phyloP scores from a whole-genome alignment of 1,140 invertebrate genomes.

The Meteorus sp. region DNA sequence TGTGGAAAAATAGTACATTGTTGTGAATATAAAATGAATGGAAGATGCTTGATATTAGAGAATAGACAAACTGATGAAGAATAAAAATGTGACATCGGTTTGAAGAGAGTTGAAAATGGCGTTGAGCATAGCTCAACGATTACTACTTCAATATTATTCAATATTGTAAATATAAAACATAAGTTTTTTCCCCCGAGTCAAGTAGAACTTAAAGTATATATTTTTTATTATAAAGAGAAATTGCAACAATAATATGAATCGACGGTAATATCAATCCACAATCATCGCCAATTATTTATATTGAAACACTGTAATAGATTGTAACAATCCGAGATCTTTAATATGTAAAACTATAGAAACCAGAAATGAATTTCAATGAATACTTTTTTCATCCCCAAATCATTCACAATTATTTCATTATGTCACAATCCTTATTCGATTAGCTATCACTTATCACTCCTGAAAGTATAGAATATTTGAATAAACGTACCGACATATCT shows the following conservation, averaged over 20 bases:
- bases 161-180: conserved; percentile 36
- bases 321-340: conserved; percentile 44
- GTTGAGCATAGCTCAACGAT: background rate
- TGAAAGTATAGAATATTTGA: too few relatives aligned
- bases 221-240: conserved; percentile 47
- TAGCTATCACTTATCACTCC: too few relatives aligned
- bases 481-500: too few relatives aligned
- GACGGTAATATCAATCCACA: conserved; percentile 29
- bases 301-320: conserved; percentile 39
- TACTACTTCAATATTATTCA: conserved; percentile 18
- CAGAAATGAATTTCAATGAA: background rate
- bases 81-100: background rate
- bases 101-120: too few relatives aligned
- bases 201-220: conserved; percentile 29
- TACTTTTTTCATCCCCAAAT: background rate
- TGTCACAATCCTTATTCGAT: too few relatives aligned
- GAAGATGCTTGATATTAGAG: too few relatives aligned
- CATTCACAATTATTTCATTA: background rate
- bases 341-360: conserved; percentile 36
- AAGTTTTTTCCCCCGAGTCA: background rate
- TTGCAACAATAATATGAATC: conserved; percentile 29
- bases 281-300: conserved; percentile 32
- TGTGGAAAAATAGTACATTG: background rate
- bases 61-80: background rate
- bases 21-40: background rate